Conservation (phyloP, 2,113 vertebrate genomes). For the Hystrix cristata region DNA sequence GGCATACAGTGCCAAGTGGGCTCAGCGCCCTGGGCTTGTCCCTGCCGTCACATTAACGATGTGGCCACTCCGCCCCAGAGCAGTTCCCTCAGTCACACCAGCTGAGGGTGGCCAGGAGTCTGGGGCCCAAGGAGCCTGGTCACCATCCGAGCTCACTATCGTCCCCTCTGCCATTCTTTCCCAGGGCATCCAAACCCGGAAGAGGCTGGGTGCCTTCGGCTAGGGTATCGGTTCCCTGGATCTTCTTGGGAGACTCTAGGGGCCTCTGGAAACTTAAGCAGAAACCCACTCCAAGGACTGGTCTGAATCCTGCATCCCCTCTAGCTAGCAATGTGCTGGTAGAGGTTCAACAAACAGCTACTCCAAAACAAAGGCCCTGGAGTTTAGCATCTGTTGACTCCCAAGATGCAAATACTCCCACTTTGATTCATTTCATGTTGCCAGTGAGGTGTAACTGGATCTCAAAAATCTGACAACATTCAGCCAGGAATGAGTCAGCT, state of each 20-base stretch:
- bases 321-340: neutral
- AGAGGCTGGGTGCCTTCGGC: neutral
- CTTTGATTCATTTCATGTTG: neutral
- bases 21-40: neutral
- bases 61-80: neutral
- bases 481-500: neutral
- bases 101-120: neutral
- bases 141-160: neutral
- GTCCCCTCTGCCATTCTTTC: neutral
- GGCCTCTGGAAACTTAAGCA: neutral
- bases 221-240: neutral
- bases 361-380: neutral
- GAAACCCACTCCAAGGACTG: neutral
- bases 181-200: neutral
- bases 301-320: neutral
- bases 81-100: neutral
- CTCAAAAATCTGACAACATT: neutral
- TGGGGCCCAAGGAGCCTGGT: neutral
- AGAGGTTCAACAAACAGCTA: neutral
- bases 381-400: neutral
- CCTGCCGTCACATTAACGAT: constrained; percentile 6
- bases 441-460: neutral
- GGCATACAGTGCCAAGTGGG: neutral
- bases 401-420: neutral
- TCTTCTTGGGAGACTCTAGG: neutral